Evolutionary conservation across 1,140 invertebrate genomes (phyloP).

Genomic region (Calliphora vicina): DNA sequence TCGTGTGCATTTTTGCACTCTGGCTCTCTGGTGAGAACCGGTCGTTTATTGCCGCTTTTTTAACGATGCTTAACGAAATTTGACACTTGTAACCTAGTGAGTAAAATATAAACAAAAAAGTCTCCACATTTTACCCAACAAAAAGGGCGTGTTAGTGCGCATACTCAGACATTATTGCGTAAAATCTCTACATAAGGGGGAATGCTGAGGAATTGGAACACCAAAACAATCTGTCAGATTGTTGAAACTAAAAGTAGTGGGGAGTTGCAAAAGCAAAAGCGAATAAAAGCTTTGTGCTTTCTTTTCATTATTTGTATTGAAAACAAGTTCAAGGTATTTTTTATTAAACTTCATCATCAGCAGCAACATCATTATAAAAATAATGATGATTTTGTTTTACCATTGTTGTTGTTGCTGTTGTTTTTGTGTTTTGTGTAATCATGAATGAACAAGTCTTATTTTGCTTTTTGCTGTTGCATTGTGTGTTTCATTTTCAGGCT

Average conservation of each 20-base stretch:
- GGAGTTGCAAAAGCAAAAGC: neutral
- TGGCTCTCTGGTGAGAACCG: neutral
- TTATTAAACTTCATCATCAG: slow-evolving; percentile 8
- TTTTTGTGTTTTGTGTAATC: neutral
- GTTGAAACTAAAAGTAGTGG: neutral
- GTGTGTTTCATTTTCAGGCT: neutral
- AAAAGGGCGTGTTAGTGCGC: neutral
- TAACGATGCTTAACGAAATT: slow-evolving; percentile 19
- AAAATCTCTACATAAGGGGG: neutral
- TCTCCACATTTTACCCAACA: neutral
- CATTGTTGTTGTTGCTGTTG: neutral
- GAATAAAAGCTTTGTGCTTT: neutral
- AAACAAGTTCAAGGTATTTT: slow-evolving; percentile 33
- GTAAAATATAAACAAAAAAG: slow-evolving; percentile 18
- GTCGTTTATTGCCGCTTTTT: slow-evolving; percentile 22
- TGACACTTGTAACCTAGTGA: slow-evolving; percentile 31
- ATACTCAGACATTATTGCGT: neutral
- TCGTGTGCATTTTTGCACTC: neutral
- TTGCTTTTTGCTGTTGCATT: too few species aligned
- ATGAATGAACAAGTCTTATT: slow-evolving; percentile 5
- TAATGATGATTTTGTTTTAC: neutral
- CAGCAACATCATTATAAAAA: neutral
- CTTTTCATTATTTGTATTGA: slow-evolving; percentile 13
- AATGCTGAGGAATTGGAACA: neutral
- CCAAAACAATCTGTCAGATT: neutral